Evolutionary conservation across 2,888 invertebrate genomes (phyloP).

Genomic region (Nebria brevicollis): DNA sequence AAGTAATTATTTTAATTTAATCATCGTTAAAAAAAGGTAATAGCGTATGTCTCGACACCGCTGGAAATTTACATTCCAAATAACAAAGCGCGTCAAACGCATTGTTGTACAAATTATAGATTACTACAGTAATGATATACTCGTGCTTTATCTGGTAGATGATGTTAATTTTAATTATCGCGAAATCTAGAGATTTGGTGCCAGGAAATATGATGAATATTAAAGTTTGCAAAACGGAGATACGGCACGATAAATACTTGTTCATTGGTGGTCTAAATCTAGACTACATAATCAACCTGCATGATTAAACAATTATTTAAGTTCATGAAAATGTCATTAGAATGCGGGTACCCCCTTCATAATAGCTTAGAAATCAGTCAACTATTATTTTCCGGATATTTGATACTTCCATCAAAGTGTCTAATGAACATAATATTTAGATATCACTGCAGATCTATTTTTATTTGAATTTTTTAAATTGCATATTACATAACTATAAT

Average conservation of each 20-base stretch:
- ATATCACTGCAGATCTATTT: no score
- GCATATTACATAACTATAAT: no score
- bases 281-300: constrained; percentile 23
- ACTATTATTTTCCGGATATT: constrained; percentile 23
- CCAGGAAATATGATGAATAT: not conserved
- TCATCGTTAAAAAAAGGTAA: not conserved
- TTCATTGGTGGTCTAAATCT: constrained; percentile 39
- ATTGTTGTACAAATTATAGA: not conserved
- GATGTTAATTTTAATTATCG: not conserved
- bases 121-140: not conserved
- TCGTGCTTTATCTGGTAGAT: not conserved
- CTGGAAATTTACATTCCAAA: not conserved
- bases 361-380: constrained; percentile 27
- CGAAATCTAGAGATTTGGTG: not conserved
- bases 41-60: not conserved
- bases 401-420: not conserved
- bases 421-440: not conserved
- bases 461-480: no score
- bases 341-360: constrained; percentile 41
- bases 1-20: not conserved
- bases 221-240: constrained; percentile 20
- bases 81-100: not conserved
- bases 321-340: constrained; percentile 29
- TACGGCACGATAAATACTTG: constrained; percentile 19
- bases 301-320: constrained; percentile 34